Conservation (phyloP, 2,888 invertebrate genomes). For the Drosophila ezoana region DNA sequence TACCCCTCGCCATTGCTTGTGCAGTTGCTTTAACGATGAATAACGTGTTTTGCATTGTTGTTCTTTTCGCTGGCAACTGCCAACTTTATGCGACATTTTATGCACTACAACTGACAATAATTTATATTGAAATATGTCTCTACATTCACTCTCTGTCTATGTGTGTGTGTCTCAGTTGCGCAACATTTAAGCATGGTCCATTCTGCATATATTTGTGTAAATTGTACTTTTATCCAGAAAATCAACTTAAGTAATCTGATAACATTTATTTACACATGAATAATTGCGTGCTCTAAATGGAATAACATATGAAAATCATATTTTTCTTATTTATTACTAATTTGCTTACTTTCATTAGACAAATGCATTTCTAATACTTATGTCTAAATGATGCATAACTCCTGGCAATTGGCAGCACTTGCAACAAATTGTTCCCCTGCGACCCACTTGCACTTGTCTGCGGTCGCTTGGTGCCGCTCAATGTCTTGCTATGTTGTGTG, state of each 20-base stretch:
- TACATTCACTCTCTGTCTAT: constrained; percentile 18
- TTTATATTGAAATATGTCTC: constrained; percentile 75
- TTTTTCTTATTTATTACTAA: no score
- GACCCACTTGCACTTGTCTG: constrained; percentile 23
- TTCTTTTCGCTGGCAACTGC: constrained; percentile 42
- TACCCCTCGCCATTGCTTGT: constrained; percentile 17
- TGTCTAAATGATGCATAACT: constrained; percentile 12
- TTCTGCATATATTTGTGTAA: no score
- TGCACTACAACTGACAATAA: constrained; percentile 76
- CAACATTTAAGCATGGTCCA: no score
- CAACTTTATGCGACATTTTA: constrained; percentile 69
- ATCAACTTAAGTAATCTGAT: no score
- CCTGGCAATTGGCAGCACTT: constrained; percentile 41
- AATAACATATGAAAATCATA: no score
- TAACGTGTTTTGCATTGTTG: constrained; percentile 58
- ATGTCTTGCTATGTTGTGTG: constrained; percentile 14
- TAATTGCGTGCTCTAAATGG: no score
- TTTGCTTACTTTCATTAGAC: no score
- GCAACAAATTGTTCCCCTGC: constrained; percentile 38
- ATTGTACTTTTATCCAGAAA: not conserved
- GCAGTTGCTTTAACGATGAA: constrained; percentile 72
- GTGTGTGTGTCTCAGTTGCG: not conserved
- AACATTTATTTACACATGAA: no score
- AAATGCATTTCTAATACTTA: constrained; percentile 27
- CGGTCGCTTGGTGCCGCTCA: constrained; percentile 13